Conservation (phyloP, 2,888 invertebrate species). For the Rambutsinella grinnellia region DNA sequence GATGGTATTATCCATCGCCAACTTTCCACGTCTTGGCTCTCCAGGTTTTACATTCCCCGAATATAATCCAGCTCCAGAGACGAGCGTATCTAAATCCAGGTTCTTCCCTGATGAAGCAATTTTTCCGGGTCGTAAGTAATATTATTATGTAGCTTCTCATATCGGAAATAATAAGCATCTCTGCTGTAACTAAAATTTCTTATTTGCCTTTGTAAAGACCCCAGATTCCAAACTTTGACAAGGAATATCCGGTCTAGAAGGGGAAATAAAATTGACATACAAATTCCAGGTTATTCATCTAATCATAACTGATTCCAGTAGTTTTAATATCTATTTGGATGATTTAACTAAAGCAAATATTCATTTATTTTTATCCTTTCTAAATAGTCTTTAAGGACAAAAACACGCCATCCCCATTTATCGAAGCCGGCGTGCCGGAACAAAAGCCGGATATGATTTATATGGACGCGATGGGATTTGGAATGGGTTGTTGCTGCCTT, state of each 20-base stretch:
- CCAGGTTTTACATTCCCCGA: constrained; percentile 89
- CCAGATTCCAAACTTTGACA: constrained; percentile 92
- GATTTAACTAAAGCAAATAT: not conserved
- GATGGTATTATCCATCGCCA: constrained; percentile 89
- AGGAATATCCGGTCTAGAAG: constrained; percentile 91
- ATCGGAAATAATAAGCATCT: no score
- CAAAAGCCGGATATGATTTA: constrained; percentile 90
- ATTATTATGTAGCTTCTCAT: no score
- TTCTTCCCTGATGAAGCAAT: constrained; percentile 97
- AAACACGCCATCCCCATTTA: constrained; percentile 86
- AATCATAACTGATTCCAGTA: no score
- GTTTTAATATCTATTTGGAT: not conserved
- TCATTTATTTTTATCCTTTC: no score
- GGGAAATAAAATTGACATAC: constrained; percentile 95
- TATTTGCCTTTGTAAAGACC: no score
- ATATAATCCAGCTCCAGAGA: constrained; percentile 78
- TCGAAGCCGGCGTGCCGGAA: constrained; percentile 76
- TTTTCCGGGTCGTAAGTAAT: constrained; percentile 94
- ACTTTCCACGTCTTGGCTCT: constrained; percentile 93
- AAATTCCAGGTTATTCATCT: constrained; percentile 90
- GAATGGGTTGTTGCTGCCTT: constrained; percentile 98
- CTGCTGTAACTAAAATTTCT: no score
- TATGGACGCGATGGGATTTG: constrained; percentile 99
- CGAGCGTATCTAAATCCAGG: constrained; percentile 83
- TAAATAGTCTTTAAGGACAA: constrained; percentile 92